Evolutionary conservation across 2,888 invertebrate species (phyloP), one percentile per base, ranked within the genome.

Genomic region (Hypolimnas misippus): DNA sequence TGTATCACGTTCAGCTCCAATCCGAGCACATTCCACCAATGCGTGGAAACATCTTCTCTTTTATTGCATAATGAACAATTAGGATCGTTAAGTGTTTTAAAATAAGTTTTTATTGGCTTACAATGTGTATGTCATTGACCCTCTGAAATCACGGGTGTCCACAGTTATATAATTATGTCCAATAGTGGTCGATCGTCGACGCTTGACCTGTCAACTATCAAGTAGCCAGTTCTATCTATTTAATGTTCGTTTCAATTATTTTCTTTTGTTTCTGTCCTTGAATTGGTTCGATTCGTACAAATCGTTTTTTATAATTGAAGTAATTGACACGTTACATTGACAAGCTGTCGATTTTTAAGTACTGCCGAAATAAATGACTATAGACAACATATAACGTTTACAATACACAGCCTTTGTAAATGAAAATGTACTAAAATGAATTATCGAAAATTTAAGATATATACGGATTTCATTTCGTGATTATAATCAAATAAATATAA

Each of bases 131-230:
- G 87, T 85, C 88, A 81, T 83, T 82, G 89, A 86, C 85, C 83
- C 72, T 71, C 79, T 82, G 82, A 83, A 89, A 87, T 88, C 87
- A 86, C 84, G 83, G 86, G 83, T 84, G 81, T 84, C 74, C 79
- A 76, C 82, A 78, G 81, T 84, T 83, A 86, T 81, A 82, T 84
- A 73, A 81, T 87, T 84, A 86, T 78, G 79, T 77, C 78, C 79
- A 83, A 80, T 80, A 80, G 71, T 78, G 76, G 76, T 75, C 76
- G 76, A 79, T 82, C 80, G 80, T 74, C 76, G 84, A 82, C 84
- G 83, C 81, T 89, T 89, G 86, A 88, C 86, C 86, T 74, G 66
- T 66, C 80, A 81, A 84, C 83, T 76, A 78, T 65, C 82, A 86
- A 86, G 79, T 84, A 83, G 84, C 78, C 73, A 70, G 77, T 76